Evolutionary conservation across 1,140 invertebrate genomes (phyloP).

Genomic region (Pemphigus obesinymphae): DNA sequence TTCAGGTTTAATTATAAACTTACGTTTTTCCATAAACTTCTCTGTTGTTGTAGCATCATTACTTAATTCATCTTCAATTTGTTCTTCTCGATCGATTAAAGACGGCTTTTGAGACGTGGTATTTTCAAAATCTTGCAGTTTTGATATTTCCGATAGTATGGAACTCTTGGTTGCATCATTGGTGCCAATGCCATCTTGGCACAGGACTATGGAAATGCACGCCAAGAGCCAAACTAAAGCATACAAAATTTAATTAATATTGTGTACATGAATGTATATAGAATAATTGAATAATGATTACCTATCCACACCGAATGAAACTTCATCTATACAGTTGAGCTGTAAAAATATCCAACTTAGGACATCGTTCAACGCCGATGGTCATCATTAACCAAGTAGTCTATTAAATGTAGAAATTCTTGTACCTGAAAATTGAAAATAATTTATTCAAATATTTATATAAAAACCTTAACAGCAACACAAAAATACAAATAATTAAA

Average conservation of each 20-base stretch:
- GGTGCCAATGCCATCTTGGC: slow-evolving; percentile 15
- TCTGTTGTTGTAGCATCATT: background rate
- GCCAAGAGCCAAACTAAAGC: slow-evolving; percentile 23
- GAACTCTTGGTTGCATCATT: background rate
- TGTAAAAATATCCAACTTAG: background rate
- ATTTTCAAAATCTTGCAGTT: background rate
- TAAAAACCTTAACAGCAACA: background rate
- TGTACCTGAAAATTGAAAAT: slow-evolving; percentile 5
- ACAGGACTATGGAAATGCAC: slow-evolving; percentile 16
- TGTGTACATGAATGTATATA: background rate
- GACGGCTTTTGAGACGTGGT: background rate
- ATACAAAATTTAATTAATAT: background rate
- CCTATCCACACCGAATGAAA: slow-evolving; percentile 6
- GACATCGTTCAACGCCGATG: background rate
- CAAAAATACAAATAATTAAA: background rate
- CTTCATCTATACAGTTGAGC: slow-evolving; percentile 21
- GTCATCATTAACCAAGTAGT: background rate
- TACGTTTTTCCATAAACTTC: background rate
- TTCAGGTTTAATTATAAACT: background rate
- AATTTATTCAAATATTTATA: background rate
- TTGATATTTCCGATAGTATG: background rate
- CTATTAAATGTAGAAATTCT: background rate
- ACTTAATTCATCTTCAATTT: slow-evolving; percentile 26
- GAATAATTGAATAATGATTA: background rate
- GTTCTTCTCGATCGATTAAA: background rate